Evolutionary conservation across 2,888 invertebrate genomes (phyloP).

Genomic region (Stictocephala bisonia): DNA sequence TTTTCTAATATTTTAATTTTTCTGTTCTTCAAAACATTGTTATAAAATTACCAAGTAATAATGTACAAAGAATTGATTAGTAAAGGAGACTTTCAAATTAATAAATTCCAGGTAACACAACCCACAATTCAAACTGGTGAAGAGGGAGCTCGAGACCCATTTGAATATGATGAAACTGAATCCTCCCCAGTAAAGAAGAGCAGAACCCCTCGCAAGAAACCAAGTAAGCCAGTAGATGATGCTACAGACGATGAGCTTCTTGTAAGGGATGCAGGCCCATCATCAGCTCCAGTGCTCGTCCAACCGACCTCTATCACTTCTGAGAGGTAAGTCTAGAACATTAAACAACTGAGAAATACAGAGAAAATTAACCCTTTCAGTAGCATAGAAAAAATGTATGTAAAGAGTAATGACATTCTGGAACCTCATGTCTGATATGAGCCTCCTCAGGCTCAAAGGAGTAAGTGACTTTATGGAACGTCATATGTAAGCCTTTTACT

Average conservation of each 20-base stretch:
- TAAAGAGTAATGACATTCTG: too few relatives aligned
- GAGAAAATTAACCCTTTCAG: too few relatives aligned
- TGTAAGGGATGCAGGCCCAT: constrained; percentile 4
- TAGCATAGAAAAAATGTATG: too few relatives aligned
- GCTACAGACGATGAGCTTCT: constrained; percentile 20
- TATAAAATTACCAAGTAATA: too few relatives aligned
- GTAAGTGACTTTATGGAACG: neutral
- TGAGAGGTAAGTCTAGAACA: constrained; percentile 38
- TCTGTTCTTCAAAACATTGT: too few relatives aligned
- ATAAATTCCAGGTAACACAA: constrained; percentile 8
- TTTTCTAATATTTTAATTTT: too few relatives aligned
- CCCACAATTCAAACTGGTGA: constrained; percentile 25
- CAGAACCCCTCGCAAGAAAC: neutral
- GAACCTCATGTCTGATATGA: too few relatives aligned
- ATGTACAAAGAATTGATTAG: too few relatives aligned
- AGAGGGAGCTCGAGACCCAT: neutral
- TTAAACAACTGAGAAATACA: neutral
- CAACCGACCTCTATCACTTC: constrained; percentile 24
- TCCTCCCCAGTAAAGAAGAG: neutral
- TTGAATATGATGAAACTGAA: neutral
- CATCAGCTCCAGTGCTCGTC: neutral
- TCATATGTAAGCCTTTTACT: neutral
- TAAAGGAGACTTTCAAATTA: too few relatives aligned
- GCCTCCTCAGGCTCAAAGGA: too few relatives aligned
- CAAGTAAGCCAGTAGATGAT: constrained; percentile 11